These are phyloP conservation scores for Euglossa dilemma DNA, from an alignment of 1,140 invertebrate genomes.

Conservation along the genomic window DNA sequence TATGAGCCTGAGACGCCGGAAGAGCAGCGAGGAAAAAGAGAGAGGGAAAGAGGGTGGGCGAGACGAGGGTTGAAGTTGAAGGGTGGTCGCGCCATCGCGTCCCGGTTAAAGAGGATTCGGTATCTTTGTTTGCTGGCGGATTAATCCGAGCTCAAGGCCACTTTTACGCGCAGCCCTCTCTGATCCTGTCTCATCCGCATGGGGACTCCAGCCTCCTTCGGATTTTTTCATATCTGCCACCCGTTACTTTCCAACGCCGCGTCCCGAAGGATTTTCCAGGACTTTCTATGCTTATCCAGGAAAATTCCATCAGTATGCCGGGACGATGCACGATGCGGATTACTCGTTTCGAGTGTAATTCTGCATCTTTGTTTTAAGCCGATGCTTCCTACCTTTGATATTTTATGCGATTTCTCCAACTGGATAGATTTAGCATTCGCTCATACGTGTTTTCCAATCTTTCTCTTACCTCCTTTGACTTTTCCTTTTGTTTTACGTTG, in stretches of 20 bases:
- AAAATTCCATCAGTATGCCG: background rate
- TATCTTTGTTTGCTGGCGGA: conserved; percentile 17
- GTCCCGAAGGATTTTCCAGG: background rate
- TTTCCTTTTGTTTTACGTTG: too few relatives aligned
- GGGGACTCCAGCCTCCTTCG: background rate
- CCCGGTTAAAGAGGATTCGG: conserved; percentile 12
- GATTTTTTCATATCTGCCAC: background rate
- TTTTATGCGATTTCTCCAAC: too few relatives aligned
- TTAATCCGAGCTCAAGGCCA: conserved; percentile 19
- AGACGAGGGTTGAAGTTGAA: conserved; percentile 36
- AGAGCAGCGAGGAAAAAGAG: background rate
- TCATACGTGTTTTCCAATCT: too few relatives aligned
- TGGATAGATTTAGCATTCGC: too few relatives aligned
- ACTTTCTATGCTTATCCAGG: background rate
- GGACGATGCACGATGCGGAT: background rate
- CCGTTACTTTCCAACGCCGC: background rate
- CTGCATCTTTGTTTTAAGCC: background rate
- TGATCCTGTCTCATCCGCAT: conserved; percentile 6
- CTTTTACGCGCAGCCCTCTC: background rate
- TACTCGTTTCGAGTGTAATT: background rate
- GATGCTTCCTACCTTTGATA: too few relatives aligned
- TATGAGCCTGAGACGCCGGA: conserved; percentile 3
- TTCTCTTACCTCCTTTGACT: too few relatives aligned
- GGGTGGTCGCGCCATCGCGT: conserved; percentile 40
- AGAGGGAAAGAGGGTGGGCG: background rate